Evolutionary conservation across 2,888 invertebrate species (phyloP), one percentile per base, ranked within the genome.

Genomic region (Nephrotoma appendiculata): DNA sequence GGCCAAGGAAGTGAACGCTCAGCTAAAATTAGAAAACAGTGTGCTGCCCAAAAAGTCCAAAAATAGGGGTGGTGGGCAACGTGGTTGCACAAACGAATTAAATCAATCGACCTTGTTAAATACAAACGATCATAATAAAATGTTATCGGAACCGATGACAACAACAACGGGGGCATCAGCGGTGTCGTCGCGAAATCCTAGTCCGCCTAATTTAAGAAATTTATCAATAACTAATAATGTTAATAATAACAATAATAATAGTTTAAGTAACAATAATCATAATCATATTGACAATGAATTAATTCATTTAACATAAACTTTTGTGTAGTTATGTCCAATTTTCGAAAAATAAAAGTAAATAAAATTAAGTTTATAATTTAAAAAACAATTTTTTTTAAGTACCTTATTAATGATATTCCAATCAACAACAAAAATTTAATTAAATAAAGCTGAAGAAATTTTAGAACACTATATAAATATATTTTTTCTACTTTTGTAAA

Each of bases 1-100:
- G 0, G 95, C 95, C 1, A 95, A 95, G 89, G 96, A 96, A 88
- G 94, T 96, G 6, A 96, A 96, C 90, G 96, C 96, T 41, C 86
- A 86, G 57, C n/a, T 86, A 41, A 86, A 86, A 41, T 52, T 86
- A 9, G 86, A 86, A 86, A 86, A 86, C 57, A 86, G 86, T 86
- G 94, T 96, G 0, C 91, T 96, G 87, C 95, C 86, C 5, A 71
- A 71, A 45, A 86, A 83, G 44, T 19, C 86, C 1, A 52, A 52
- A 15, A 86, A 44, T 83, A 83, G 87, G 83, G n/a, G 45, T 7
- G 19, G 44, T 15, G 84, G 86, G 19, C 85, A 85, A 57, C 19
- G 45, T 6, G 42, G 57, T 11, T 42, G 86, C 43, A 71, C 84
- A 48, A 84, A 44, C 12, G 86, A 86, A 42, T 86, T 11, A 57